A percentile compares a stretch with the other conserved stretches of the same genome.
These are phyloP conservation scores for Acleris holmiana DNA, from an alignment of 2,888 invertebrate genomes.

Conservation along the genomic window DNA sequence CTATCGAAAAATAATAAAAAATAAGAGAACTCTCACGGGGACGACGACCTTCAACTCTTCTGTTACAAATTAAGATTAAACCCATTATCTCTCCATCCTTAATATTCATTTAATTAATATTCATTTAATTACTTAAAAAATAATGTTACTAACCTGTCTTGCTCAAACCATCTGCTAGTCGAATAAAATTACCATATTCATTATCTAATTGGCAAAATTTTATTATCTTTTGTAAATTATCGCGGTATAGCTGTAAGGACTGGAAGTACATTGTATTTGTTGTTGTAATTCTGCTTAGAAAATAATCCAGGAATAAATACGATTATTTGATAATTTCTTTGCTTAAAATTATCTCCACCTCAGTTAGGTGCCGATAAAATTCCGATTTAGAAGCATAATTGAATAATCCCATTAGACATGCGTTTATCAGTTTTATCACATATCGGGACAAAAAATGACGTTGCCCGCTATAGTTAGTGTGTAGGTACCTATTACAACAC, in stretches of 20 bases:
- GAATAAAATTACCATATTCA: conserved; percentile 59
- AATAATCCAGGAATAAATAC: too few species aligned
- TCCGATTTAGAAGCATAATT: too few species aligned
- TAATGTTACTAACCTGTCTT: conserved; percentile 51
- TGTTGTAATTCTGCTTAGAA: too few species aligned
- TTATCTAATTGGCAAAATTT: conserved; percentile 53
- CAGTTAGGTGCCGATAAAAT: too few species aligned
- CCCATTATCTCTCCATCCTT: conserved; percentile 56
- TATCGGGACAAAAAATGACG: too few species aligned
- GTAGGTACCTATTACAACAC: too few species aligned
- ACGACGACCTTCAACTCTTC: conserved; percentile 61
- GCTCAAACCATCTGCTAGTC: conserved; percentile 47
- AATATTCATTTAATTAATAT: conserved; percentile 72
- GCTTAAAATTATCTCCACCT: too few species aligned
- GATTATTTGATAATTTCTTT: too few species aligned
- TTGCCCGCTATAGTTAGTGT: too few species aligned
- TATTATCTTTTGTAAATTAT: conserved; percentile 24
- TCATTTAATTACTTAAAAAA: conserved; percentile 66
- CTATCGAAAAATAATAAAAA: conserved; percentile 10
- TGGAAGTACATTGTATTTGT: background rate
- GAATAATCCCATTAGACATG: too few species aligned
- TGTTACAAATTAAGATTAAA: conserved; percentile 57
- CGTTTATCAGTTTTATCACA: too few species aligned
- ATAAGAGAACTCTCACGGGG: conserved; percentile 59
- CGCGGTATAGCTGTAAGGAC: background rate